These are phyloP conservation scores for Bolinopsis microptera DNA, from an alignment of 37 sponge, comb jelly and placozoan genomes.

Conservation along the genomic window DNA sequence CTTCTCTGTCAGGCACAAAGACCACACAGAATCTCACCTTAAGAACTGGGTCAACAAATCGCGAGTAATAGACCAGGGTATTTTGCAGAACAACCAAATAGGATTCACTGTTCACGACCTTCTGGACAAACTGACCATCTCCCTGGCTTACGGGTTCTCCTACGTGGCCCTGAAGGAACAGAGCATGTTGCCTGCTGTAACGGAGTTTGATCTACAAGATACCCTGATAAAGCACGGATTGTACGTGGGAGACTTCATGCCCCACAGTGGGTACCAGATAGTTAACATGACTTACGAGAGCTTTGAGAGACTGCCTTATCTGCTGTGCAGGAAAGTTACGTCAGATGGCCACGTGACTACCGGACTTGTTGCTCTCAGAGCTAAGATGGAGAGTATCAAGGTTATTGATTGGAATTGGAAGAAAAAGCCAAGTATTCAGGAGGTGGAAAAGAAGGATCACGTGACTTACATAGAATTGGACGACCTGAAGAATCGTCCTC, in stretches of 20 bases:
- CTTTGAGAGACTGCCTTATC: conserved; percentile 35
- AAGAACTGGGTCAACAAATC: background rate
- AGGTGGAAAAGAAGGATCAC: background rate
- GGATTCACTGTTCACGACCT: background rate
- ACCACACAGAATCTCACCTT: background rate
- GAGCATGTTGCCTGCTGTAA: background rate
- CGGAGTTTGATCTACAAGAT: conserved; percentile 20
- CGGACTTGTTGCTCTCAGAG: background rate
- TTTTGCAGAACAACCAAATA: background rate
- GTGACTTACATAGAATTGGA: background rate
- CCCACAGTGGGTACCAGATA: background rate
- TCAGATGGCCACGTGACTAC: background rate
- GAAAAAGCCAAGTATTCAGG: background rate
- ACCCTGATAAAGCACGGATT: conserved; percentile 24
- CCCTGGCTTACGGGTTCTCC: background rate
- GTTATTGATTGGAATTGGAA: background rate
- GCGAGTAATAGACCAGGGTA: background rate
- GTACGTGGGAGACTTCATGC: conserved; percentile 3
- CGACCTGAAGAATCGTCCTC: background rate
- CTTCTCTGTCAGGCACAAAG: background rate
- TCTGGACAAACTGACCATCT: background rate
- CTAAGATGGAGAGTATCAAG: conserved; percentile 38
- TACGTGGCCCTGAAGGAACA: background rate
- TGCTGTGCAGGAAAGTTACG: conserved; percentile 23
- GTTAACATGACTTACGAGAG: conserved; percentile 16